Evolutionary conservation across 1,140 invertebrate genomes (phyloP).

Genomic region (Meteorus sp.): DNA sequence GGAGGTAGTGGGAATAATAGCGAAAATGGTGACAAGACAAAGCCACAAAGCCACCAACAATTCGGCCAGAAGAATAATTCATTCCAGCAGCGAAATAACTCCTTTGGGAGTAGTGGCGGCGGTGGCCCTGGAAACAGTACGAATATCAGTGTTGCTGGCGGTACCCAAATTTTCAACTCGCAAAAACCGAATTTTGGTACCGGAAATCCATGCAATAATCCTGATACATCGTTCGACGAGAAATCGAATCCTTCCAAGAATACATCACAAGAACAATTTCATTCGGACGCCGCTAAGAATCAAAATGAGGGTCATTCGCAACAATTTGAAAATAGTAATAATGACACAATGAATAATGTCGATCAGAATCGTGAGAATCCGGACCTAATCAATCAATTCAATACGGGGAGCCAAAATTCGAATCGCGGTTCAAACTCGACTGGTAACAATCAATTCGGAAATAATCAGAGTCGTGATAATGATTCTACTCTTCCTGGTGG

Average conservation of each 20-base stretch:
- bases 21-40: neutral
- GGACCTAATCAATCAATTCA: too few relatives aligned
- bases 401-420: constrained; percentile 29
- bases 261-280: neutral
- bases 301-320: neutral
- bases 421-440: too few relatives aligned
- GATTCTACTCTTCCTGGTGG: constrained; percentile 24
- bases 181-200: neutral
- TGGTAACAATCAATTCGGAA: constrained; percentile 37
- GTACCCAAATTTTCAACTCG: constrained; percentile 31
- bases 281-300: constrained; percentile 13
- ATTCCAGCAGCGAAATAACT: constrained; percentile 11
- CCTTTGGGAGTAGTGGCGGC: neutral
- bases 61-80: constrained; percentile 21
- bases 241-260: neutral
- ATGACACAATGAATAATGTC: constrained; percentile 24
- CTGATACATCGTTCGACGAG: neutral
- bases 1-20: constrained; percentile 25
- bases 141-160: neutral
- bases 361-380: too few relatives aligned
- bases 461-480: constrained; percentile 38
- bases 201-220: neutral
- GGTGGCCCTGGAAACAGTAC: constrained; percentile 22
- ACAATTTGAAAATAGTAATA: constrained; percentile 29
- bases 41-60: constrained; percentile 20